Evolutionary conservation across 2,888 invertebrate species (phyloP), one percentile per base, ranked within the genome.

Genomic region (Clusia tigrina): DNA sequence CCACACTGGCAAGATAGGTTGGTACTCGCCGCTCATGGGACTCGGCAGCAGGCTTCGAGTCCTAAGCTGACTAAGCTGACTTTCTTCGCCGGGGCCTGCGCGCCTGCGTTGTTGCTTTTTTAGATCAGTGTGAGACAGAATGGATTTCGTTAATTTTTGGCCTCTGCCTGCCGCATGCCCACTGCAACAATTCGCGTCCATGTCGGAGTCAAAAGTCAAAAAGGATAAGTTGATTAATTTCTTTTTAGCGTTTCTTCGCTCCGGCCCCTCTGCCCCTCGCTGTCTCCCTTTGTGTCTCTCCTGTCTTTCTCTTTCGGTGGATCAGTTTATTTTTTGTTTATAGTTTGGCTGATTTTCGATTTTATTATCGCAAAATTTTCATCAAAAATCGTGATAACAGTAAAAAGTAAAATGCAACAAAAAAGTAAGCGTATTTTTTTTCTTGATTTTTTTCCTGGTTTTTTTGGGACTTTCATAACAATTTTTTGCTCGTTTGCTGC

Each of bases 311-410:
- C n/a, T n/a, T n/a, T n/a, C n/a, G n/a, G n/a, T n/a, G n/a, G n/a
- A n/a, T n/a, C n/a, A n/a, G n/a, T n/a, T n/a, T n/a, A n/a, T n/a
- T n/a, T n/a, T 2, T 57, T 57, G 46, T 57, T 51, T 20, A 20
- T 51, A 17, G 24, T 32, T 1, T n/a, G 2, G 24, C 12, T n/a
- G 17, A 48, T 59, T 59, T 53, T 38, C 18, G 23, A 25, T 32
- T 54, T 37, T 37, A 48, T 58, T 58, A 48, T 48, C 48, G 48
- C 20, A 48, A 48, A 48, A 20, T 48, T 67, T 68, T 63, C 60
- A 69, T 69, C 69, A 62, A 56, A 60, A 66, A 69, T 62, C 59
- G 60, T 64, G 66, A 68, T 62, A 68, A 66, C 51, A 48, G 55
- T 61, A 58, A 59, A 56, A 59, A 63, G 62, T 55, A 58, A 62